A percentile compares a stretch with the other conserved stretches of the same genome.
Evolutionary conservation across 2,888 invertebrate genomes (phyloP).

Genomic region (Phasia obesa): DNA sequence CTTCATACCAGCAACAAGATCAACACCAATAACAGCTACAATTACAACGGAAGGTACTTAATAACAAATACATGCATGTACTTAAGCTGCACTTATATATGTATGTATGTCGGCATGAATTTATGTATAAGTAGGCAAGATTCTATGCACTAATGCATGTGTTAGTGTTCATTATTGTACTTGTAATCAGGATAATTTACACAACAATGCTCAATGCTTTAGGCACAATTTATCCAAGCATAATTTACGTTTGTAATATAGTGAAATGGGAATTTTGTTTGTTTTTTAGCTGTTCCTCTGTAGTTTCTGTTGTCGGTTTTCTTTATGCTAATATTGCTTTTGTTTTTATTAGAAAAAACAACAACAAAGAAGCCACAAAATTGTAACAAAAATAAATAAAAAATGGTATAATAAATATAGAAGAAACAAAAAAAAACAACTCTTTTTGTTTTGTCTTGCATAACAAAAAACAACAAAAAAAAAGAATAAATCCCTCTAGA

Average conservation of each 20-base stretch:
- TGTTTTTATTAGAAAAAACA: constrained; percentile 57
- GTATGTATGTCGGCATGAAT: neutral
- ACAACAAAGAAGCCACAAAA: constrained; percentile 51
- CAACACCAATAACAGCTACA: constrained; percentile 29
- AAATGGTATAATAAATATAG: constrained; percentile 39
- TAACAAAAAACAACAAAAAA: neutral
- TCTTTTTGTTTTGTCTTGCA: constrained; percentile 21
- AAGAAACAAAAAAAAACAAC: neutral
- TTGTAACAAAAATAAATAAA: constrained; percentile 37
- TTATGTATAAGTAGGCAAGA: no score
- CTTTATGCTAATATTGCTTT: constrained; percentile 33
- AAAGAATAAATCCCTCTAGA: constrained; percentile 54
- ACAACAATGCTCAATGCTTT: constrained; percentile 67
- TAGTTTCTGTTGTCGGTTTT: constrained; percentile 32
- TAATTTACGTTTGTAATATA: constrained; percentile 66
- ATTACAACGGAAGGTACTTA: constrained; percentile 12
- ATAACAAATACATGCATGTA: neutral
- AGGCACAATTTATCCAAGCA: constrained; percentile 66
- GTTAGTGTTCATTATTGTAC: constrained; percentile 63
- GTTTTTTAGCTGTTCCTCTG: neutral
- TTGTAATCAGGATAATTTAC: constrained; percentile 70
- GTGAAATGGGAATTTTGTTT: constrained; percentile 59
- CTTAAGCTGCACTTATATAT: neutral
- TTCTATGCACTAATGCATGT: neutral
- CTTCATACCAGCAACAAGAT: neutral